These are phyloP conservation scores for Aspidiotus rigidus DNA, from an alignment of 2,888 invertebrate genomes.

Conservation along the genomic window DNA sequence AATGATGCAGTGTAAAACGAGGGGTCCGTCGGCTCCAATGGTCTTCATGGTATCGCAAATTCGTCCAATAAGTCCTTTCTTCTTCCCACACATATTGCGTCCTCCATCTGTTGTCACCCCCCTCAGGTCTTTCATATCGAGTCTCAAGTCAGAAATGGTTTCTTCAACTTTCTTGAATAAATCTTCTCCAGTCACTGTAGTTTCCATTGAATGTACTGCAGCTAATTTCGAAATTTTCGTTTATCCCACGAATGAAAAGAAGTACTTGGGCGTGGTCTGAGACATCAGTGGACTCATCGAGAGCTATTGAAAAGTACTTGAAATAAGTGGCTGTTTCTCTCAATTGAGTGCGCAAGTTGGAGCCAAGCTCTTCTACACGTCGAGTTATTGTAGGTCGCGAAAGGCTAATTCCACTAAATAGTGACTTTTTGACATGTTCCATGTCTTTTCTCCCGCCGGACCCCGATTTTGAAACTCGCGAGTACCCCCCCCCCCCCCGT, in stretches of 20 bases:
- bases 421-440: no score
- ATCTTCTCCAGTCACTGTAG: not conserved
- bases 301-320: slow-evolving; percentile 21
- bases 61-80: slow-evolving; percentile 4
- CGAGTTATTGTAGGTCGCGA: slow-evolving; percentile 16
- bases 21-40: slow-evolving; percentile 11
- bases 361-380: slow-evolving; percentile 21
- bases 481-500: no score
- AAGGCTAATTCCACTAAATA: slow-evolving; percentile 26
- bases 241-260: slow-evolving; percentile 24
- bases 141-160: slow-evolving; percentile 4
- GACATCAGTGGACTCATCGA: slow-evolving; percentile 28
- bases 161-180: not conserved
- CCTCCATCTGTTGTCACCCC: not conserved
- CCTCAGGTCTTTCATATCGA: not conserved
- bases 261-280: slow-evolving; percentile 8
- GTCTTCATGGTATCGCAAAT: slow-evolving; percentile 2
- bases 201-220: not conserved
- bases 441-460: no score
- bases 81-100: slow-evolving; percentile 4
- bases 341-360: slow-evolving; percentile 23
- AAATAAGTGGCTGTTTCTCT: slow-evolving; percentile 1
- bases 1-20: slow-evolving; percentile 25
- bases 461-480: no score
- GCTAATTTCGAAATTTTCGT: slow-evolving; percentile 7